Conservation (phyloP, 2,797 vertebrate genomes). For the Melanotaenia maccullochi region DNA sequence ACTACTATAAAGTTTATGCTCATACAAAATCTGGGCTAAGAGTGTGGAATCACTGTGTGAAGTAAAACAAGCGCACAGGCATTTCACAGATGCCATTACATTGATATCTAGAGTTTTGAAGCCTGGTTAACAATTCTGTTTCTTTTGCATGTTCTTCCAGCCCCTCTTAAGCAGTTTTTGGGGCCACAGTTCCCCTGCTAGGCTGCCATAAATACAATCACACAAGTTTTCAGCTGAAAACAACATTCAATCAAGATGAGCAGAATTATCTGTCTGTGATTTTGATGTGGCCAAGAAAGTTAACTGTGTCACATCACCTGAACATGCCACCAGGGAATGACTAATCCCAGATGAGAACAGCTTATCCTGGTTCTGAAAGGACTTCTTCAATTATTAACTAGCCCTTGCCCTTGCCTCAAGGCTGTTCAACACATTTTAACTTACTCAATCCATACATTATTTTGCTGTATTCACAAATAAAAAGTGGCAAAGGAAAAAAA, state of each 20-base stretch:
- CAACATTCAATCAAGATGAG: background rate
- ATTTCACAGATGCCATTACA: no score
- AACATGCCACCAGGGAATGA: slow-evolving; percentile 30
- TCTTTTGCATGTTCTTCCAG: no score
- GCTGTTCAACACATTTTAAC: slow-evolving; percentile 53
- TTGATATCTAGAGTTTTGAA: no score
- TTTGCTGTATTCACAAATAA: slow-evolving; percentile 62
- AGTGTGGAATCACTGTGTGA: no score
- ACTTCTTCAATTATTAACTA: slow-evolving; percentile 69
- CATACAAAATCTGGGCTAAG: no score
- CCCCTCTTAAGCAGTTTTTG: no score
- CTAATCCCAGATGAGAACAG: slow-evolving; percentile 52
- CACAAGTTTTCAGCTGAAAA: no score
- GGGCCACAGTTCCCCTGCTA: no score
- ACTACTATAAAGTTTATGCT: no score
- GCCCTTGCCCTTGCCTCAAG: slow-evolving; percentile 43
- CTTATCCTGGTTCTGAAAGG: slow-evolving; percentile 28
- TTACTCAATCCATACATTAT: slow-evolving; percentile 41
- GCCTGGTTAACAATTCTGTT: no score
- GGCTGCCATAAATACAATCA: no score
- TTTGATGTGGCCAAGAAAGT: background rate
- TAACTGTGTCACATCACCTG: slow-evolving; percentile 35
- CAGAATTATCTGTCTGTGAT: background rate
- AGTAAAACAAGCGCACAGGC: no score
- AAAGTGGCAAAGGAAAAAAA: slow-evolving; percentile 29